Base-by-base conservation (phyloP, 2,113 vertebrate genomes). In the Upupa epops region DNA sequence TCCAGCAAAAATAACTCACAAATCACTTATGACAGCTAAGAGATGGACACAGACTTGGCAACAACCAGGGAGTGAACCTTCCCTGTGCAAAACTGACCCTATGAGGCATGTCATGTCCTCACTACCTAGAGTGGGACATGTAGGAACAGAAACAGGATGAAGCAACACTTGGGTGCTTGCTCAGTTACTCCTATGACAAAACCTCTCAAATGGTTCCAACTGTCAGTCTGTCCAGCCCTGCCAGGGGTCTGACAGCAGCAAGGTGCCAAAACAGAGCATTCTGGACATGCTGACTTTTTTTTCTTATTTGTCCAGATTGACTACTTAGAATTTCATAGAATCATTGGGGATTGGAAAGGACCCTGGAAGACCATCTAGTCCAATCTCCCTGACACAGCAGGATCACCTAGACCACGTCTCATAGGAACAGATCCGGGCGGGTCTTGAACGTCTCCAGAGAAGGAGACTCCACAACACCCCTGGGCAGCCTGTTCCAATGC, bases 1-100 rank as follows among this genome's bases (percentile, higher is more conserved):
- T 93, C 73, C 58, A 86, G 60, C 28, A 88, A 89, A 94, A 92
- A 80, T 37, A 92, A 90, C n/a, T 11, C 26, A 77, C 29, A 71
- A 71, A 71, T 68, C 32, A 22, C 34, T 71, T 60, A 80, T 18
- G 13, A 60, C 21, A 83, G 49, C 26, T 58, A 82, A 82, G 45
- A 64, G 9, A 28, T 55, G 48, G 48, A 21, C 52, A 60, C 32
- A 37, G 22, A 77, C 4, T 0, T 45, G 63, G 9, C 66, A 83
- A 86, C 3, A 76, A 61, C 51, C 29, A 55, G 19, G 37, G 60
- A 77, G 17, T 21, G 18, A 91, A 52, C 25, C 15, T 18, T 86
- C 9, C n/a, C 2, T 8, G 74, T 74, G 42, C n/a, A 91, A 77
- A 95, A 68, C 13, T 84, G 49, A 68, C 13, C 54, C 61, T 24